A percentile compares a stretch with the other conserved stretches of the same genome.
Conservation (phyloP, 2,113 vertebrate species). For the Cynoglossus semilaevis region DNA sequence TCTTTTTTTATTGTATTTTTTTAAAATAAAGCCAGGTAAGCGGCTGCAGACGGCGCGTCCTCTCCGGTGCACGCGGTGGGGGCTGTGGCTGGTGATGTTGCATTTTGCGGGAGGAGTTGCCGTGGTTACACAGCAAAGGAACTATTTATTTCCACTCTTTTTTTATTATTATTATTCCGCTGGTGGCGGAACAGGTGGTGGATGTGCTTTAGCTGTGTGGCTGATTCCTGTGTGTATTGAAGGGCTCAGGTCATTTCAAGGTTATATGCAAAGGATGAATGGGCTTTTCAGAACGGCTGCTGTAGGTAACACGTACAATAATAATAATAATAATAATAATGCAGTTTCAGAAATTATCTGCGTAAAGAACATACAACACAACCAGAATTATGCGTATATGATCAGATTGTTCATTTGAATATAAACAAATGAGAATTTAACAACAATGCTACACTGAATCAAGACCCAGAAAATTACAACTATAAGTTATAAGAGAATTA, state of each 20-base stretch:
- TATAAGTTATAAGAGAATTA: no score
- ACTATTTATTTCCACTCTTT: constrained; percentile 27
- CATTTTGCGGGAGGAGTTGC: constrained; percentile 67
- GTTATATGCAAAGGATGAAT: constrained; percentile 49
- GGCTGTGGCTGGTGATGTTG: constrained; percentile 42
- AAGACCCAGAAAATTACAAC: no score
- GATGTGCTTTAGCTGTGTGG: constrained; percentile 25
- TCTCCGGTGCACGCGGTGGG: constrained; percentile 26
- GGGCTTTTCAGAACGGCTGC: no score
- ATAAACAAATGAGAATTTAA: no score
- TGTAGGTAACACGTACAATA: no score
- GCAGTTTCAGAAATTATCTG: no score
- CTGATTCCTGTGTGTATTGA: background rate
- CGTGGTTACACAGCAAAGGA: constrained; percentile 71
- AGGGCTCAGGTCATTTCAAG: constrained; percentile 64
- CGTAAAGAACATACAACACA: no score
- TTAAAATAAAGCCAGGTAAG: constrained; percentile 57
- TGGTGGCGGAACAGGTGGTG: constrained; percentile 53
- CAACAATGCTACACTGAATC: no score
- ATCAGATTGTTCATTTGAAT: no score
- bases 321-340: no score
- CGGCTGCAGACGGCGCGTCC: constrained; percentile 28
- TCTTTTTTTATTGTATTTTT: no score
- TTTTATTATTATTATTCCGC: background rate
- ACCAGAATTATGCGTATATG: no score